A percentile compares a stretch with the other conserved stretches of the same genome.
These are phyloP conservation scores for Cricetomys ansorgei DNA, from an alignment of 2,113 vertebrate genomes.

Conservation along the genomic window DNA sequence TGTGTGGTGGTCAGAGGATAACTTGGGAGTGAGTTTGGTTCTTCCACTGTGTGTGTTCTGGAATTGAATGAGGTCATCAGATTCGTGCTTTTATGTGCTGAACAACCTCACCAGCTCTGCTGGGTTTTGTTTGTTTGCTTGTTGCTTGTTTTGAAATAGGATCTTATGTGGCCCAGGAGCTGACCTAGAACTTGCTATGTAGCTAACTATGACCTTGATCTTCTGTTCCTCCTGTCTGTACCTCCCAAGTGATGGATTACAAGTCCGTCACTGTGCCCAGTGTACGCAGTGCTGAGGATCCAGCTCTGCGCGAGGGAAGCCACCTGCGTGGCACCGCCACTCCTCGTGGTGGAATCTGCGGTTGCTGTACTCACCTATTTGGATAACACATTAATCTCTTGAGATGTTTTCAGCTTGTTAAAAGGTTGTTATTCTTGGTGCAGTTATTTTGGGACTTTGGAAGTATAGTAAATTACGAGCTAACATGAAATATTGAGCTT, in stretches of 20 bases:
- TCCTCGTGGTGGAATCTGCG: background rate
- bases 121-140: background rate
- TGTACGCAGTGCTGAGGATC: background rate
- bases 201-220: background rate
- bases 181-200: background rate
- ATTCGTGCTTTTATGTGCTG: background rate
- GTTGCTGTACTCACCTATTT: background rate
- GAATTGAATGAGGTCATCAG: background rate
- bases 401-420: slow-evolving; percentile 15
- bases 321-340: accelerated
- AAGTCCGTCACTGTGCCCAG: no score
- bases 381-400: background rate
- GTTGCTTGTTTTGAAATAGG: background rate
- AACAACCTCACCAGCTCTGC: background rate
- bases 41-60: background rate
- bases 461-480: slow-evolving; percentile 5
- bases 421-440: slow-evolving; percentile 9
- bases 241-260: background rate
- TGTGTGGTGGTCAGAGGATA: background rate
- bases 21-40: no score
- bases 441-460: background rate
- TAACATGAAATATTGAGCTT: slow-evolving; percentile 39
- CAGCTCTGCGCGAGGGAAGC: background rate
- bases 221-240: background rate
- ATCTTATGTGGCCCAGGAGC: background rate